These are phyloP conservation scores for Troides helena DNA, from an alignment of 2,888 invertebrate genomes.

Conservation along the genomic window DNA sequence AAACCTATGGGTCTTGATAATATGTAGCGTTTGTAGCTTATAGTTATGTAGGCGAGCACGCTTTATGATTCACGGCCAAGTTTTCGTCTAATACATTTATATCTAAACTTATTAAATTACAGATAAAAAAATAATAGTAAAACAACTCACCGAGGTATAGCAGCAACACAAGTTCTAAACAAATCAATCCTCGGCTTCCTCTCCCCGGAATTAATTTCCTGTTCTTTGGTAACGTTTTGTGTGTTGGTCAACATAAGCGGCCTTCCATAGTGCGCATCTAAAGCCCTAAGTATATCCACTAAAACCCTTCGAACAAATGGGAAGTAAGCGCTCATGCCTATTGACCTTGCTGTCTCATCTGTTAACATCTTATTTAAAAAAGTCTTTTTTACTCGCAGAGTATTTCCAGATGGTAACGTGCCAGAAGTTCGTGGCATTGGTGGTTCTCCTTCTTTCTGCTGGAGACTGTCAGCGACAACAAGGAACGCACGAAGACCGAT, in stretches of 20 bases:
- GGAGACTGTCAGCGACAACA: conserved; percentile 98
- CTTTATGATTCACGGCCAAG: too few species aligned
- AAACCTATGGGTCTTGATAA: too few species aligned
- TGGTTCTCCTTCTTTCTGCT: conserved; percentile 99
- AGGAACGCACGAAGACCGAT: conserved; percentile 98
- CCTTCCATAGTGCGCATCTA: conserved; percentile 98
- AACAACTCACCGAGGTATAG: conserved; percentile 86
- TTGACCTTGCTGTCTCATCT: conserved; percentile 96
- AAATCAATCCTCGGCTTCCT: conserved; percentile 98
- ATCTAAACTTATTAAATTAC: too few species aligned
- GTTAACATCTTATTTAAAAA: conserved; percentile 98
- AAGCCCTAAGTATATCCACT: conserved; percentile 95
- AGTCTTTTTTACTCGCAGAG: conserved; percentile 95
- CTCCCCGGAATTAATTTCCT: conserved; percentile 96
- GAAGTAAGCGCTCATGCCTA: conserved; percentile 98
- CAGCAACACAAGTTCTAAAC: conserved; percentile 98
- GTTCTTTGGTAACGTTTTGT: conserved; percentile 97
- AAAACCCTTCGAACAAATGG: conserved; percentile 97
- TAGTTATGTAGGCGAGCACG: too few species aligned
- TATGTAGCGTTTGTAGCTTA: too few species aligned
- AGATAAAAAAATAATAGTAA: too few species aligned
- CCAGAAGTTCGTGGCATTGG: conserved; percentile 99
- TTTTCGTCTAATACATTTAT: too few species aligned
- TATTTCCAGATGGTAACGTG: conserved; percentile 96
- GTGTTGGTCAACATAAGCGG: conserved; percentile 98